Base-by-base conservation (phyloP, 1,140 invertebrate genomes). In the Achatina immaculata region DNA sequence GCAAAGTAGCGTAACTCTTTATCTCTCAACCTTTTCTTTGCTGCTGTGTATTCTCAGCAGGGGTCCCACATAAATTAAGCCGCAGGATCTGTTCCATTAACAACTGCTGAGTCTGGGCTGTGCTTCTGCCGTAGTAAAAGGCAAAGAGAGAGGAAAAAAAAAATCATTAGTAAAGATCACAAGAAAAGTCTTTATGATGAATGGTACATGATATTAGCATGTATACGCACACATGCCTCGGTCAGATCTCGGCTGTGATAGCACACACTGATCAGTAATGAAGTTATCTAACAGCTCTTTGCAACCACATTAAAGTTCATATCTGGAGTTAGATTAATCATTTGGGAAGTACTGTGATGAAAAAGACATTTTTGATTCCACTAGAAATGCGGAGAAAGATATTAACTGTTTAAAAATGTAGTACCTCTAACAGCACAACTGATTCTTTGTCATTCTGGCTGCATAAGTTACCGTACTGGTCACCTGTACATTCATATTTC, bases 71-170 rank as follows among this genome's bases (percentile, higher is more conserved):
- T 75, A 11, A 21, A 4, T 76, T 62, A 76, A 2, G 55, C 3
- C 62, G 55, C 36, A n/a, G 19, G 19, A 24, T 76, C 74, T 48
- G 74, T 40, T 36, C 74, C 74, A 76, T 76, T 76, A 0, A 51
- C 40, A n/a, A 34, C 42, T 31, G 74, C 43, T 51, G 74, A 16
- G 16, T 76, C 74, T 38, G 74, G 74, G 58, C 74, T 76, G 55
- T 76, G 74, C 34, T 76, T 76, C 74, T 76, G 55, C 19, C 1
- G 31, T 31, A 72, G 16, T 36, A 14, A 43, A 73, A 28, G 7
- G 45, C 2, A 34, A 3, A 2, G 36, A 40, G 38, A 68, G 36
- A 73, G 7, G n/a, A 45, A 73, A 51, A 31, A 45, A 42, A 31
- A 68, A n/a, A 68, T n/a, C 11, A 68, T n/a, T 14, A 31, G 11